Conservation (phyloP, 2,113 vertebrate genomes). For the Pampusana beccarii region DNA sequence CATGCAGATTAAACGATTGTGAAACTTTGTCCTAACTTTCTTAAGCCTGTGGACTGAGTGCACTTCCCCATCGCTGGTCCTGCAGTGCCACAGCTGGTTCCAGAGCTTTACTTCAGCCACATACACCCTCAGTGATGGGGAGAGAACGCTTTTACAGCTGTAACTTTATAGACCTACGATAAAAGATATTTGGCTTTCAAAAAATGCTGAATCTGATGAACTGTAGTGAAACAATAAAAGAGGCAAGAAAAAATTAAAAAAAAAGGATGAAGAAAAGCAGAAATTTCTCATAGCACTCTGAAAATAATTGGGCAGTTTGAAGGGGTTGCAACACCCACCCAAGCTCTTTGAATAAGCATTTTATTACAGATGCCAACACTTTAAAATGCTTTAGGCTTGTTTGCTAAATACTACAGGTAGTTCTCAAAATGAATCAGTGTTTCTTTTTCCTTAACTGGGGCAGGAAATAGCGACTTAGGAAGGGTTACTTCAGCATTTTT, state of each 20-base stretch:
- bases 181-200: neutral
- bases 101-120: slow-evolving; percentile 2
- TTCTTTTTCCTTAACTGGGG: neutral
- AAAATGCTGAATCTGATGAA: neutral
- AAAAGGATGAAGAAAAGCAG: neutral
- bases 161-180: rapidly evolving
- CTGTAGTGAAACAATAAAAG: neutral
- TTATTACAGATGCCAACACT: neutral
- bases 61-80: neutral
- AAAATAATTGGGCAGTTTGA: neutral
- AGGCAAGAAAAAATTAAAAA: neutral
- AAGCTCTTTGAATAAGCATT: neutral
- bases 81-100: slow-evolving; percentile 48
- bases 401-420: neutral
- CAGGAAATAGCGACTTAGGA: neutral
- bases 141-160: neutral
- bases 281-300: neutral
- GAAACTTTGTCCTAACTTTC: neutral
- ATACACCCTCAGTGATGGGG: neutral
- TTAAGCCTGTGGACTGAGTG: neutral
- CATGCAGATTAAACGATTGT: neutral
- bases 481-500: neutral
- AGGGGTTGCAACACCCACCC: neutral
- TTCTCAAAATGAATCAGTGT: neutral
- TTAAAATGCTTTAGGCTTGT: neutral